These are phyloP conservation scores for Phylloscopus collybita DNA, from an alignment of 2,797 vertebrate species.

Conservation along the genomic window DNA sequence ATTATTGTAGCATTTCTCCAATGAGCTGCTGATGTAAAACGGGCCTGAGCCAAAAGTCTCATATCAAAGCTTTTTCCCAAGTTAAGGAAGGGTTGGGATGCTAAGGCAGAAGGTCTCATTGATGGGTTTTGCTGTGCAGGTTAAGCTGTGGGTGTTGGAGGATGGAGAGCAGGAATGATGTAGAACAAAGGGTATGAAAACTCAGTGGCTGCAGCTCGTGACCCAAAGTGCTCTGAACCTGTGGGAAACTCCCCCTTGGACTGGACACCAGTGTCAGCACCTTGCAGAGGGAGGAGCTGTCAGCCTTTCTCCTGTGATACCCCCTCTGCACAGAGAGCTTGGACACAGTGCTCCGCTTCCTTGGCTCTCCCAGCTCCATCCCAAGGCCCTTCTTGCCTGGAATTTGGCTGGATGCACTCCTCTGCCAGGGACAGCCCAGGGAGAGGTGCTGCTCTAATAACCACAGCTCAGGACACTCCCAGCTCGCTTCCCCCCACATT, in stretches of 20 bases:
- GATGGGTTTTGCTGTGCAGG: not conserved
- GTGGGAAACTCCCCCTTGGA: not conserved
- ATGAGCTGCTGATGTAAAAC: not conserved
- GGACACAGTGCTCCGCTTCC: not conserved
- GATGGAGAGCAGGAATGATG: not conserved
- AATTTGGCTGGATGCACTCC: not conserved
- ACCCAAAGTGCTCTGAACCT: not conserved
- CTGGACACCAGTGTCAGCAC: not conserved
- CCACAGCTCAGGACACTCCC: not conserved
- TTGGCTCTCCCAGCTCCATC: not conserved
- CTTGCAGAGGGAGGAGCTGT: not conserved
- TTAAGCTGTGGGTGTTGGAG: not conserved
- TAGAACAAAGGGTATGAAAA: not conserved
- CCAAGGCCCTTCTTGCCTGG: not conserved
- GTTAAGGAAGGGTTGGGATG: not conserved
- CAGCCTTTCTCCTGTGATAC: fast-evolving
- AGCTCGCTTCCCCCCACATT: fast-evolving
- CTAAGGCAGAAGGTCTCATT: not conserved
- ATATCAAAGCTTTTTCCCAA: fast-evolving
- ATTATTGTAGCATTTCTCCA: not conserved
- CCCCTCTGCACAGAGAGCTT: not conserved
- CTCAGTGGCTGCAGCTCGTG: not conserved
- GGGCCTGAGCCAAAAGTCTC: not conserved
- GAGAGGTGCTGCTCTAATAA: not conserved
- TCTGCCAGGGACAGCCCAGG: not conserved